Evolutionary conservation across 2,888 invertebrate genomes (phyloP), one percentile per base, ranked within the genome.

Genomic region (Leucophenga maculata): DNA sequence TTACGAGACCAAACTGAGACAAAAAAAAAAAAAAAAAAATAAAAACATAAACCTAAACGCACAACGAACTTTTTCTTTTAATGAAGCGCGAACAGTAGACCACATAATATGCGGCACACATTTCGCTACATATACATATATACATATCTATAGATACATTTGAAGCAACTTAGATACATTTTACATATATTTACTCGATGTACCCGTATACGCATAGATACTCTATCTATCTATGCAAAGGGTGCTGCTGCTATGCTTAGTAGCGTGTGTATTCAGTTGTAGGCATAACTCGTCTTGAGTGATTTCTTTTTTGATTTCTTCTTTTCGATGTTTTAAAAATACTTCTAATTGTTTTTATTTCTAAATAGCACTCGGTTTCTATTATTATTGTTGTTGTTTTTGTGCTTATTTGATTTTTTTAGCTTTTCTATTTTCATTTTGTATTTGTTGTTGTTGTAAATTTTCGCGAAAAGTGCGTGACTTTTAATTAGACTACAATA

Each of bases 61-160:
- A 74, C 73, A 77, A 71, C 71, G 75, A 67, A 75, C 73, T 74
- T 68, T 67, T 69, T 73, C 75, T 79, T 75, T 76, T 79, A 78
- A 77, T 80, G 78, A 83, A 83, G 82, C 83, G 77, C 78, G 82
- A 83, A 80, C 78, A 80, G 76, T 77, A 83, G 75, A 83, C 75
- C 82, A 83, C 82, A 83, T 83, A 77, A 82, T 80, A 78, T 77
- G 81, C 77, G 83, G 76, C 81, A 83, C 72, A 83, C 82, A 78
- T 81, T 77, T 75, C 67, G 72, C 55, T 39, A 66, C 39, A 68
- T 57, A 69, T 57, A 71, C 22, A 67, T 50, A 70, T 55, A 26
- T 44, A 69, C 62, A 69, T 55, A 55, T 72, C 64, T 71, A 26
- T 26, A 57, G 22, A 57, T 22, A 57, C 57, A 57, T 31, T 57